Evolutionary conservation across 2,888 invertebrate genomes (phyloP).

Genomic region (Hirudinaria manillensis): DNA sequence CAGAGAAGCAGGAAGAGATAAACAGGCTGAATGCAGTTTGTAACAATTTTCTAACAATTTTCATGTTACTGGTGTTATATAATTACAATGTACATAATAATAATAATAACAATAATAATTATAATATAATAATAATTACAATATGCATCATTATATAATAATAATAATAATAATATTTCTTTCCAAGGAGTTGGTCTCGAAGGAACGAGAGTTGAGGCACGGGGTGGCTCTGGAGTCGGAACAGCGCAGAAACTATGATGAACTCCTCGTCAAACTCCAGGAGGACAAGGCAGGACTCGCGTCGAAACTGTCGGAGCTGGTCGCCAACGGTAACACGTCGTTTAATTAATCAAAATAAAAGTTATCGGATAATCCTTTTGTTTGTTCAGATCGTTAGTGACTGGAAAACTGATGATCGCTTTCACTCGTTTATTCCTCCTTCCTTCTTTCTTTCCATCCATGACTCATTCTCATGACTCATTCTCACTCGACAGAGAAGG

Average conservation of each 20-base stretch:
- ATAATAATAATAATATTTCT: background rate
- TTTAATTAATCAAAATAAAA: background rate
- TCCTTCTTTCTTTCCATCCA: no score
- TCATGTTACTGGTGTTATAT: no score
- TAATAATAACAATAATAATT: background rate
- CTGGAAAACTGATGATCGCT: no score
- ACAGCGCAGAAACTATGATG: conserved; percentile 46
- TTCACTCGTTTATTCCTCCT: no score
- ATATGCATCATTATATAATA: background rate
- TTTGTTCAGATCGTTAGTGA: background rate
- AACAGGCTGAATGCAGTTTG: background rate
- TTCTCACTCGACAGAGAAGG: conserved; percentile 47
- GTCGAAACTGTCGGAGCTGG: conserved; percentile 50
- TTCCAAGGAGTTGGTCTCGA: background rate
- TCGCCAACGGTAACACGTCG: conserved; percentile 48
- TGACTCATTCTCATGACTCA: no score
- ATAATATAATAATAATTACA: background rate
- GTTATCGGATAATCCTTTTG: background rate
- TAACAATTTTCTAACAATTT: background rate
- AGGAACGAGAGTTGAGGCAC: conserved; percentile 44
- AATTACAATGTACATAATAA: no score
- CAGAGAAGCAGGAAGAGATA: background rate
- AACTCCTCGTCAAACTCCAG: conserved; percentile 48
- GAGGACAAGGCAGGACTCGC: conserved; percentile 51
- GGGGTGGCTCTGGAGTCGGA: conserved; percentile 45